These are phyloP conservation scores for Dusona sp. DNA, from an alignment of 2,888 invertebrate genomes.

Conservation along the genomic window DNA sequence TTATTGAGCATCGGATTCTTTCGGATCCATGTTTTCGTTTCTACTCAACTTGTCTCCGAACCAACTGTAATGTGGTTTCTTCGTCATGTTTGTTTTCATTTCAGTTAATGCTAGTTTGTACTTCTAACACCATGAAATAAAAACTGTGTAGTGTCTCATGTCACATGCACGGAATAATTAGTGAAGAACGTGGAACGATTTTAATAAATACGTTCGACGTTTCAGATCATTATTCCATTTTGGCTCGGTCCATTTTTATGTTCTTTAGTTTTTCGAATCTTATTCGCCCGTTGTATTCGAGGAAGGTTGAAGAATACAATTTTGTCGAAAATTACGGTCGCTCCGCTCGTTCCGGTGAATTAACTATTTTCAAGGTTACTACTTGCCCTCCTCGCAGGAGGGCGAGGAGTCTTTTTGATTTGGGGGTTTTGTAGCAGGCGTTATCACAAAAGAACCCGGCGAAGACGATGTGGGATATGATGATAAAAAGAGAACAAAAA, in stretches of 20 bases:
- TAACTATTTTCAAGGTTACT: constrained; percentile 63
- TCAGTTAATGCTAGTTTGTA: background rate
- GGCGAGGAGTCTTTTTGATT: constrained; percentile 42
- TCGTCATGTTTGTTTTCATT: background rate
- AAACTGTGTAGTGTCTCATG: background rate
- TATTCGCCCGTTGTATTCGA: constrained; percentile 23
- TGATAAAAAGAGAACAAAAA: background rate
- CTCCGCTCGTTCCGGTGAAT: constrained; percentile 56
- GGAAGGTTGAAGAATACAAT: constrained; percentile 35
- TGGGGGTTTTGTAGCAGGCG: constrained; percentile 38
- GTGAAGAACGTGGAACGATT: background rate
- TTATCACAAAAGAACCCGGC: constrained; percentile 57
- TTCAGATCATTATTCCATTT: background rate
- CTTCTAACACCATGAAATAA: background rate
- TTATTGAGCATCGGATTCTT: constrained; percentile 48
- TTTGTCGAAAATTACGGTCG: constrained; percentile 60
- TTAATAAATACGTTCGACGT: background rate
- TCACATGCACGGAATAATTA: background rate
- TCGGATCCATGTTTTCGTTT: constrained; percentile 41
- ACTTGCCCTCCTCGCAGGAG: constrained; percentile 28
- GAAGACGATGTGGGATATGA: constrained; percentile 16
- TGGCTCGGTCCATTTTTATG: constrained; percentile 15
- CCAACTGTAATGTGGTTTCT: constrained; percentile 25
- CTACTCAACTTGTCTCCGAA: constrained; percentile 31
- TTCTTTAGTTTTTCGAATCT: constrained; percentile 26